Conservation (phyloP, 2,113 vertebrate species). For the Eudorcas thomsonii region DNA sequence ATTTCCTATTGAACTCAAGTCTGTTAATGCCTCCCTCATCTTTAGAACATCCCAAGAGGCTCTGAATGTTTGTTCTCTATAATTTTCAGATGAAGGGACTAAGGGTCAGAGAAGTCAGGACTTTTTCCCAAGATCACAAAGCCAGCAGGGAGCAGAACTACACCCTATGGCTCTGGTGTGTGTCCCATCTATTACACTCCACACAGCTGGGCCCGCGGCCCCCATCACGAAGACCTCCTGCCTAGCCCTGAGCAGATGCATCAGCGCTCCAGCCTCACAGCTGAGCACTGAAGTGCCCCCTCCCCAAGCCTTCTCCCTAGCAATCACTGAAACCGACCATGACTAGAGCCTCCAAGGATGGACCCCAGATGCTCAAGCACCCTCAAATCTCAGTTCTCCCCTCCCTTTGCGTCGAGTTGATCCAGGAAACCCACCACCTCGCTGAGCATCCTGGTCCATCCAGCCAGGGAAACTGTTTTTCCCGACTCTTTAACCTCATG, state of each 20-base stretch:
- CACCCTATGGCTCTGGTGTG: background rate
- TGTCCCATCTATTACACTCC: background rate
- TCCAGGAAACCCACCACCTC: background rate
- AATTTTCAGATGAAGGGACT: background rate
- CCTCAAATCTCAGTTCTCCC: background rate
- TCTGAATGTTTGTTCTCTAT: background rate
- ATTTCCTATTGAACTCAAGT: background rate
- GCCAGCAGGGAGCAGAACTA: background rate
- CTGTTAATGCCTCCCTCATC: background rate
- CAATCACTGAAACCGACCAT: background rate
- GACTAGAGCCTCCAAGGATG: background rate
- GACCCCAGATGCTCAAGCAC: background rate
- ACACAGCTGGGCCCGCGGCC: background rate
- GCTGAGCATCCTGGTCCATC: background rate
- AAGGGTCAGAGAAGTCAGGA: background rate
- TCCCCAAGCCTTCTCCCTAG: background rate
- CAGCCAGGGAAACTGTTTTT: background rate
- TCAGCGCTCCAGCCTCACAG: fast-evolving
- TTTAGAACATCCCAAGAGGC: background rate
- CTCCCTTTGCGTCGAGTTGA: background rate
- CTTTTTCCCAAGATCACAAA: background rate
- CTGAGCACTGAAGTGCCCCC: background rate
- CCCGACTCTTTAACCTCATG: background rate
- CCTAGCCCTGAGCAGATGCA: background rate
- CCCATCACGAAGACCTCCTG: background rate